Evolutionary conservation across 2,888 invertebrate species (phyloP), one percentile per base, ranked within the genome.

Genomic region (Cetonia aurata): DNA sequence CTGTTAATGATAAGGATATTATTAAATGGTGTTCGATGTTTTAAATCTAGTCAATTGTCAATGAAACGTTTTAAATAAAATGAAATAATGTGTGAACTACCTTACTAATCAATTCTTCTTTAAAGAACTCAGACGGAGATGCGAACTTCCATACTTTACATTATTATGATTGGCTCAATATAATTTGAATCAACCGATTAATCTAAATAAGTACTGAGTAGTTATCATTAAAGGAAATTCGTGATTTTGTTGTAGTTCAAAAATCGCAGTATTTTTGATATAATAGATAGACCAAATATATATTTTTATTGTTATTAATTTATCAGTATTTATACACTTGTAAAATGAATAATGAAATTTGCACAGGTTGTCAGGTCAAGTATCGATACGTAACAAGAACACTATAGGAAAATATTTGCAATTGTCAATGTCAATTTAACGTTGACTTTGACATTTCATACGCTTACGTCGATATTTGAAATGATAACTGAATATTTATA

Each of bases 1-100:
- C 42, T 59, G 33, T 55, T 59, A 60, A 25, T n/a, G 25, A 37
- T 62, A 50, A 50, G 50, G 50, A 50, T 62, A 62, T 60, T 59
- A 53, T 31, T 55, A 56, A 25, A 62, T 50, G 62, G 62, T 62
- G 62, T 62, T 62, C 62, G 62, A 62, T 62, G 62, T 62, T 33
- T 62, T 50, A 62, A 37, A 50, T 62, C 62, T 62, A 62, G 62
- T 62, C 62, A 62, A 62, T 62, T 62, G 33, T 62, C 37, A 10
- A 15, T 62, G 50, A 50, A 37, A 37, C 50, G 50, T 19, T 3
- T 31, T 10, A 62, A 37, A 55, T 10, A 15, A 62, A 31, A 15
- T 41, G 19, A 62, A 12, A 46, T n/a, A 13, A n/a, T 48, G 44
- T 62, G 50, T 48, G 37, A 60, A 60, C 46, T 57, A 57, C 17